These are phyloP conservation scores for Podilymbus podiceps DNA, from an alignment of 2,113 vertebrate genomes.

Conservation along the genomic window DNA sequence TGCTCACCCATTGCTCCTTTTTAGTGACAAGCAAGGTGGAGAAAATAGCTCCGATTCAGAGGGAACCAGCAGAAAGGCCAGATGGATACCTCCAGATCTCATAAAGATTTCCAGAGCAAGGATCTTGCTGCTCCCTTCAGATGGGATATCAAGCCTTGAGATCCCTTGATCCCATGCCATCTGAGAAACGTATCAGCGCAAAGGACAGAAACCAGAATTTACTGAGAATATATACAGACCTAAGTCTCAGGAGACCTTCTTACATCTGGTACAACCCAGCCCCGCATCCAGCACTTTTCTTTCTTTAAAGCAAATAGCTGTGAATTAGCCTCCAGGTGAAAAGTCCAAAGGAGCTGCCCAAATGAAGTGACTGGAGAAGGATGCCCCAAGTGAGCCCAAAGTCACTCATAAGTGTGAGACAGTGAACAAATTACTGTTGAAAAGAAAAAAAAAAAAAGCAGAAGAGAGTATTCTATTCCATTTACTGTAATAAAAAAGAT, in stretches of 20 bases:
- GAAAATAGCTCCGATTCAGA: background rate
- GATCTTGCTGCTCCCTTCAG: background rate
- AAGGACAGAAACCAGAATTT: background rate
- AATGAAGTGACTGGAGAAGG: background rate
- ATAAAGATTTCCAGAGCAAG: background rate
- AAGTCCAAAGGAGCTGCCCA: background rate
- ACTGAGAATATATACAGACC: background rate
- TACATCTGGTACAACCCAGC: background rate
- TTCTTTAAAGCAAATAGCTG: background rate
- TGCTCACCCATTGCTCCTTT: background rate
- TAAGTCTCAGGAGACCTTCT: background rate
- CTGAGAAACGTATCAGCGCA: background rate
- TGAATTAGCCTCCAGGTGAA: background rate
- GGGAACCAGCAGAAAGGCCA: background rate
- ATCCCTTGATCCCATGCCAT: background rate
- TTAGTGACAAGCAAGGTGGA: background rate
- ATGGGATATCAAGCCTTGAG: background rate
- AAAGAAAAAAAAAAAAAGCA: no score
- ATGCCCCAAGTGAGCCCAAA: background rate
- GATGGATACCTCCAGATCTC: background rate
- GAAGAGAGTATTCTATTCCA: background rate
- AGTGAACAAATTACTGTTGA: background rate
- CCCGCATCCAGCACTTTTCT: background rate
- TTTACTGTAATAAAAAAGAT: background rate
- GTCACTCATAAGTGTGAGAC: background rate